These are phyloP conservation scores for Pyralis farinalis DNA, from an alignment of 2,888 invertebrate species.

Conservation along the genomic window DNA sequence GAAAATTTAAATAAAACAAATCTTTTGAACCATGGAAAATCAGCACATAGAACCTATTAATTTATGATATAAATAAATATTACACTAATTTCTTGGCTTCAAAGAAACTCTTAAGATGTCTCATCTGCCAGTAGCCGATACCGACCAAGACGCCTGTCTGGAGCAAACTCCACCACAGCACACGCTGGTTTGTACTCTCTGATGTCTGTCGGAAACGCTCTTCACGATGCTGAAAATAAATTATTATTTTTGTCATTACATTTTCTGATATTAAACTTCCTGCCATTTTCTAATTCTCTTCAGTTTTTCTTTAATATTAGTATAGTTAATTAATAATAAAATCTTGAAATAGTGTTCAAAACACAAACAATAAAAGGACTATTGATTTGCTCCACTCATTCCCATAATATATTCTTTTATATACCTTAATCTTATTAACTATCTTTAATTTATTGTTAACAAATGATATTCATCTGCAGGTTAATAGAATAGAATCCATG, in stretches of 20 bases:
- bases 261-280: no score
- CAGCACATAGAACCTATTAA: constrained; percentile 7
- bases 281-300: no score
- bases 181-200: constrained; percentile 97
- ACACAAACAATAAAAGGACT: no score
- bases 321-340: no score
- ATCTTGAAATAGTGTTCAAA: no score
- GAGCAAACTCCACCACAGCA: constrained; percentile 97
- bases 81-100: constrained; percentile 99
- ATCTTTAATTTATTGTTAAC: no score
- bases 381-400: no score
- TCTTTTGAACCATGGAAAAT: constrained; percentile 18
- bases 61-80: constrained; percentile 28
- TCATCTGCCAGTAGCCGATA: constrained; percentile 99
- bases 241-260: not conserved
- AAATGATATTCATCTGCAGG: no score
- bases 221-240: constrained; percentile 91
- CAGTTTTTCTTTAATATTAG: no score
- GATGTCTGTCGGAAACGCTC: constrained; percentile 98
- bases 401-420: no score
- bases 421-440: no score
- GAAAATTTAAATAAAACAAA: constrained; percentile 21
- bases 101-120: constrained; percentile 99
- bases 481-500: no score
- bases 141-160: constrained; percentile 94